Percentiles rank a stretch among this genome's conserved stretches.
phyloP scores from a whole-genome alignment of 2,888 invertebrate genomes.

The Camptogramma bilineatum region DNA sequence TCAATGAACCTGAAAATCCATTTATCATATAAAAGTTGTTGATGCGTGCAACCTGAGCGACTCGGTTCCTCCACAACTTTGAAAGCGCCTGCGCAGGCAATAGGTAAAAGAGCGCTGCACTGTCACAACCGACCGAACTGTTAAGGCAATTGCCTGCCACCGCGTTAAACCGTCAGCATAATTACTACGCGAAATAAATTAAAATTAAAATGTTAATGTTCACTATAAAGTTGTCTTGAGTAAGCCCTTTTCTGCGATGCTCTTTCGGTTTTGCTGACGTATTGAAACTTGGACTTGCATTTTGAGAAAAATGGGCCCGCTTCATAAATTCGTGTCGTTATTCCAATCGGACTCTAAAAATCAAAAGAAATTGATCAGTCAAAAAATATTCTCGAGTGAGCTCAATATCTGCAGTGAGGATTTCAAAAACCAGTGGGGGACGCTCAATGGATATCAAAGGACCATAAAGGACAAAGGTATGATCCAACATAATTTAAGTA shows the following conservation, averaged over 20 bases:
- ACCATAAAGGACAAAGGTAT: conserved; percentile 64
- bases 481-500: neutral
- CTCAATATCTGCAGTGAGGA: conserved; percentile 77
- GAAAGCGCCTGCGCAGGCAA: conserved; percentile 63
- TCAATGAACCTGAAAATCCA: conserved; percentile 1
- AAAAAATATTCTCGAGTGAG: conserved; percentile 86
- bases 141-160: conserved; percentile 40
- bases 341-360: conserved; percentile 85
- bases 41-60: conserved; percentile 46
- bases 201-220: conserved; percentile 24
- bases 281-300: neutral
- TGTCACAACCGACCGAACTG: conserved; percentile 56
- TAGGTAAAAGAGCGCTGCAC: conserved; percentile 68
- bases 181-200: conserved; percentile 20
- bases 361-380: conserved; percentile 70
- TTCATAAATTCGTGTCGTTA: conserved; percentile 86
- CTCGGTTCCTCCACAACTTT: conserved; percentile 57
- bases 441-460: conserved; percentile 78
- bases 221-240: conserved; percentile 1
- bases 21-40: conserved; percentile 1
- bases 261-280: conserved; percentile 10
- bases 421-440: conserved; percentile 84
- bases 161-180: conserved; percentile 34
- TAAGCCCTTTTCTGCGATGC: neutral
- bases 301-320: conserved; percentile 81